Percentiles rank a stretch among this genome's conserved stretches.
Evolutionary conservation across 2,888 invertebrate species (phyloP).

Genomic region (Cyclophora albipunctata): DNA sequence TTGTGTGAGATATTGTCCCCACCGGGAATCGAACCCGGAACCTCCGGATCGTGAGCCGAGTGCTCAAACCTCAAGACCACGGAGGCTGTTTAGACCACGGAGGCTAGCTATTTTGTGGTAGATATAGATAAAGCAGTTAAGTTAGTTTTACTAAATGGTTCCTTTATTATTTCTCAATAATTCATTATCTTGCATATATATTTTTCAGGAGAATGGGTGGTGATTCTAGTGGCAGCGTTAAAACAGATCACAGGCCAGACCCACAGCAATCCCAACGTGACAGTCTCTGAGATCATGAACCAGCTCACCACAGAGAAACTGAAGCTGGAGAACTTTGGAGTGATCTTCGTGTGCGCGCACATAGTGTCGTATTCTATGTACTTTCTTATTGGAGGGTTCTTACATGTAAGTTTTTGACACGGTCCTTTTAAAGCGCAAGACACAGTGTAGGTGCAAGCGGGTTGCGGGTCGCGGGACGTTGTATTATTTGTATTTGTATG

Average conservation of each 20-base stretch:
- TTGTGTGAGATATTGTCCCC: too few species aligned
- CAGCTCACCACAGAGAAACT: slow-evolving; percentile 66
- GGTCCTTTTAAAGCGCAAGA: too few species aligned
- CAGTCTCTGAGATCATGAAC: slow-evolving; percentile 48
- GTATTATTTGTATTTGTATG: too few species aligned
- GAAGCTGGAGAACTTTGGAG: slow-evolving; percentile 66
- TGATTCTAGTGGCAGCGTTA: slow-evolving; percentile 76
- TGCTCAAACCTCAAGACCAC: too few species aligned
- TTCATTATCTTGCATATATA: too few species aligned
- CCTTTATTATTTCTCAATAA: too few species aligned
- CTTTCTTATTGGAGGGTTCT: slow-evolving; percentile 79
- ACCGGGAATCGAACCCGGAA: too few species aligned
- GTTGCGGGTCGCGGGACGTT: too few species aligned
- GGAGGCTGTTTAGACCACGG: too few species aligned
- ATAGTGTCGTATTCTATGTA: slow-evolving; percentile 76
- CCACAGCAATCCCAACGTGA: slow-evolving; percentile 42
- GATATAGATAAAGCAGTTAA: neutral
- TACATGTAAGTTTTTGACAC: slow-evolving; percentile 79
- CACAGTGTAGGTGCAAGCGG: too few species aligned
- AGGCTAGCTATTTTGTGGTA: neutral
- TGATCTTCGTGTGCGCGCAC: slow-evolving; percentile 66
- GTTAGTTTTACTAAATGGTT: too few species aligned
- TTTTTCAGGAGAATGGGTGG: slow-evolving; percentile 80
- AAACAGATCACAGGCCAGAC: slow-evolving; percentile 72
- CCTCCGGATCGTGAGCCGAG: too few species aligned